Evolutionary conservation across 2,888 invertebrate species (phyloP).

Genomic region (Drosophila sordidula): DNA sequence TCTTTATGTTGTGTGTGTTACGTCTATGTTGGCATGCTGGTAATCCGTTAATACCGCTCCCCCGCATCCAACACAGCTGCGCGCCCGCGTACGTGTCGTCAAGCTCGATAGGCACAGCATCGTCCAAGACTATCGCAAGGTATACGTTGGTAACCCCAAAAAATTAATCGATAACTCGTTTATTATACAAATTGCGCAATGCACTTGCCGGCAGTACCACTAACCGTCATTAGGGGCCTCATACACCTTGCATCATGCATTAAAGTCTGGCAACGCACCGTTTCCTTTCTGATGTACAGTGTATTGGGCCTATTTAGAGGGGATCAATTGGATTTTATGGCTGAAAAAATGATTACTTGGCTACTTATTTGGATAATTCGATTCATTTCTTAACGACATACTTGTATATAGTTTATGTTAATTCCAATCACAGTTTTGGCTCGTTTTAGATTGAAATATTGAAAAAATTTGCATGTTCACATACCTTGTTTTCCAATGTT

Average conservation of each 20-base stretch:
- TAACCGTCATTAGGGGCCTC: not conserved
- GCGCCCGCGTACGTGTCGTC: slow-evolving; percentile 53
- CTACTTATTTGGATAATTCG: not conserved
- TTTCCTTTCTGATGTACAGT: slow-evolving; percentile 7
- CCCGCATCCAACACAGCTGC: slow-evolving; percentile 53
- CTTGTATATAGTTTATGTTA: not conserved
- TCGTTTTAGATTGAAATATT: slow-evolving; percentile 19
- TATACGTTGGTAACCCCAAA: slow-evolving; percentile 24
- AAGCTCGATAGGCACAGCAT: slow-evolving; percentile 65
- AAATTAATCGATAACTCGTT: slow-evolving; percentile 5
- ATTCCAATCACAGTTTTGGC: slow-evolving; percentile 25
- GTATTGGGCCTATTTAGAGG: slow-evolving; percentile 1
- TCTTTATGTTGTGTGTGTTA: slow-evolving; percentile 30
- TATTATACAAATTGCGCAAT: slow-evolving; percentile 8
- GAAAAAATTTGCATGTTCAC: slow-evolving; percentile 62
- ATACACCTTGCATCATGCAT: slow-evolving; percentile 3
- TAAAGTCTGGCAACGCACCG: slow-evolving; percentile 1
- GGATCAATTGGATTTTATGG: not conserved
- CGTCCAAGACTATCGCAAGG: slow-evolving; percentile 68
- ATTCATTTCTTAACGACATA: not conserved
- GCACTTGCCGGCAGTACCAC: slow-evolving; percentile 1
- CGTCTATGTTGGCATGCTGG: slow-evolving; percentile 50
- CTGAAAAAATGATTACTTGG: not conserved
- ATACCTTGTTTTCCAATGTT: slow-evolving; percentile 13
- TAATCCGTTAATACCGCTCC: slow-evolving; percentile 23